Evolutionary conservation across 2,888 invertebrate genomes (phyloP), one percentile per base, ranked within the genome.

Genomic region (Eretmocerus hayati): DNA sequence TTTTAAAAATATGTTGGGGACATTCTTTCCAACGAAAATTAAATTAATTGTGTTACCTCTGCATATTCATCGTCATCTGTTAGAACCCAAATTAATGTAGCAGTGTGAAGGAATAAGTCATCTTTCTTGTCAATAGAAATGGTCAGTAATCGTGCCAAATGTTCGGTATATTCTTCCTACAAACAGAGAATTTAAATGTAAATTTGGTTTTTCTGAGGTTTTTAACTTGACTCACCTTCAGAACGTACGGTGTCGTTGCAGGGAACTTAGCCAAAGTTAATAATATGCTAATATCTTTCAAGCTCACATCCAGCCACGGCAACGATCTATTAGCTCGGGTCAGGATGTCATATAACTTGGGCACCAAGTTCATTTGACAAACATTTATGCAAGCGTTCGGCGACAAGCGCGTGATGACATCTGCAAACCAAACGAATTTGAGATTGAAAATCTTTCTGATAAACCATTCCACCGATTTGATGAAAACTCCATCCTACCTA

Each of bases 211-310:
- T 31, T 20, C 19, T 8, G n/a, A 4, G 32, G 39, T 32, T 32
- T 13, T 33, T 46, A 20, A 15, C 20, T 9, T 33, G 5, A 45
- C 67, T 73, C 62, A 80, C 79, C 66, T 75, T 74, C 66, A 83
- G 83, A 47, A 81, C 79, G 57, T 77, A 77, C 1, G 75, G 74
- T 9, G 77, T 80, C 0, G 83, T 83, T 41, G 74, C 69, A 42
- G 73, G 73, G 58, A 81, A 83, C 48, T 85, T 79, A 11, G 80
- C 77, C 53, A 87, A 69, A 62, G 85, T 86, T 36, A 85, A 78
- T 26, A 87, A 75, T 36, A 85, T 77, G 16, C 76, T 74, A 4
- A 77, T 73, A 1, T 77, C 77, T 15, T 72, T 71, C 36, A 75
- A 74, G 39, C 79, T 72, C 39, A 78, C 74, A 56, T 78, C 75